Percentiles rank a stretch among this genome's conserved stretches.
Conservation (phyloP, 2,113 vertebrate genomes). For the Archilochus colubris region DNA sequence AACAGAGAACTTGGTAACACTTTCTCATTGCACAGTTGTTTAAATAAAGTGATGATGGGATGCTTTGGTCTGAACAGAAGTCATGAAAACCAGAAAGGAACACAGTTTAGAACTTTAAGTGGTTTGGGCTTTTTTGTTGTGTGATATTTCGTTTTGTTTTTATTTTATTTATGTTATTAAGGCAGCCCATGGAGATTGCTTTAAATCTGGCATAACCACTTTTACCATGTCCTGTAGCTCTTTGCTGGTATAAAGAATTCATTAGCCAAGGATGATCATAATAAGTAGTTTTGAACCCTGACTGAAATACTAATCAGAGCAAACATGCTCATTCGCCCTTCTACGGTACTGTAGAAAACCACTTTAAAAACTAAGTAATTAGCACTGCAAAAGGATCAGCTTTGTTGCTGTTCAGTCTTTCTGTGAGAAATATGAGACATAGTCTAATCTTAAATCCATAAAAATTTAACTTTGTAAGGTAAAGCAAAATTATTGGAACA, state of each 20-base stretch:
- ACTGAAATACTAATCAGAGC: constrained; percentile 11
- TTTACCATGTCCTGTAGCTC: background rate
- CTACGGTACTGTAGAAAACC: background rate
- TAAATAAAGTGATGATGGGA: background rate
- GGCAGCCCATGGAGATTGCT: background rate
- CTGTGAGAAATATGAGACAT: background rate
- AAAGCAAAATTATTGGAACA: background rate
- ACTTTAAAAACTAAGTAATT: background rate
- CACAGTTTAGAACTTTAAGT: background rate
- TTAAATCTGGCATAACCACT: background rate
- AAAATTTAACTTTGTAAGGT: background rate
- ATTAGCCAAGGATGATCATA: constrained; percentile 24
- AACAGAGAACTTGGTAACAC: background rate
- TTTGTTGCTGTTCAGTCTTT: background rate
- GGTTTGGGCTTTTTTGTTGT: background rate
- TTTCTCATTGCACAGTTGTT: background rate
- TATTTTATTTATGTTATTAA: background rate
- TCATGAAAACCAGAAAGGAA: background rate
- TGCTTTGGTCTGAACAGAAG: background rate
- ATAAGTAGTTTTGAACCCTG: background rate
- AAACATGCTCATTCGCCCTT: background rate
- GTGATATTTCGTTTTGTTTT: too few relatives aligned
- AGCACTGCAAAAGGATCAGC: background rate
- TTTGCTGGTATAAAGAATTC: background rate
- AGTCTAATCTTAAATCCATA: background rate